Evolutionary conservation across 2,888 invertebrate genomes (phyloP).

Genomic region (Agapetus fuscipes): DNA sequence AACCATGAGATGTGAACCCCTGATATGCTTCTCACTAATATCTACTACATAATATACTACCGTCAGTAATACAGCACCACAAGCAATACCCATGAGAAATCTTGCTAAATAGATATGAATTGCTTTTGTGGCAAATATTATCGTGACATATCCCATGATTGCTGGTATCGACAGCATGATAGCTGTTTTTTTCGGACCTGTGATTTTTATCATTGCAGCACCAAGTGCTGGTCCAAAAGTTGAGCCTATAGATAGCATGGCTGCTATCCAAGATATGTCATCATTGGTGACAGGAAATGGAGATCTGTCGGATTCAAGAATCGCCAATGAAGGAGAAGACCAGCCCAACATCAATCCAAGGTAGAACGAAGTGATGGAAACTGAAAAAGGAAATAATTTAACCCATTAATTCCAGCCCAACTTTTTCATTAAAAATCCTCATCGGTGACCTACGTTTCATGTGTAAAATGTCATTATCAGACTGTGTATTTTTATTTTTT

Average conservation of each 20-base stretch:
- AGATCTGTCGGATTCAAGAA: slow-evolving; percentile 27
- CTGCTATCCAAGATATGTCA: slow-evolving; percentile 31
- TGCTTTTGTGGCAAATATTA: slow-evolving; percentile 15
- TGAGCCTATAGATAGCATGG: slow-evolving; percentile 13
- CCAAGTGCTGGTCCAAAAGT: slow-evolving; percentile 16
- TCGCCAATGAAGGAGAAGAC: slow-evolving; percentile 32
- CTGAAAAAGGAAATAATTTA: too few relatives aligned
- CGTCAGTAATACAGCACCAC: slow-evolving; percentile 17
- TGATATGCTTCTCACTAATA: slow-evolving; percentile 21
- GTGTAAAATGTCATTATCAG: too few relatives aligned
- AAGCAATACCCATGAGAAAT: slow-evolving; percentile 23
- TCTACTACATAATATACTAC: slow-evolving; percentile 22
- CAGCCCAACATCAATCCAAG: too few relatives aligned
- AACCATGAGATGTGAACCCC: slow-evolving; percentile 20
- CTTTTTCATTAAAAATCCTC: too few relatives aligned
- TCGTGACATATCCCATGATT: slow-evolving; percentile 12
- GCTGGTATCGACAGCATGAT: slow-evolving; percentile 12
- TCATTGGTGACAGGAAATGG: slow-evolving; percentile 28
- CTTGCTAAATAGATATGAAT: slow-evolving; percentile 27
- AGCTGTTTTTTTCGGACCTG: slow-evolving; percentile 19
- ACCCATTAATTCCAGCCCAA: too few relatives aligned
- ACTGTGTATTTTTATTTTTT: too few relatives aligned
- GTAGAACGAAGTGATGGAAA: too few relatives aligned
- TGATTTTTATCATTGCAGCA: slow-evolving; percentile 7
- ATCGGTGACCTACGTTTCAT: too few relatives aligned